These are phyloP conservation scores for Cairina moschata DNA, from an alignment of 2,113 vertebrate species.

Conservation along the genomic window DNA sequence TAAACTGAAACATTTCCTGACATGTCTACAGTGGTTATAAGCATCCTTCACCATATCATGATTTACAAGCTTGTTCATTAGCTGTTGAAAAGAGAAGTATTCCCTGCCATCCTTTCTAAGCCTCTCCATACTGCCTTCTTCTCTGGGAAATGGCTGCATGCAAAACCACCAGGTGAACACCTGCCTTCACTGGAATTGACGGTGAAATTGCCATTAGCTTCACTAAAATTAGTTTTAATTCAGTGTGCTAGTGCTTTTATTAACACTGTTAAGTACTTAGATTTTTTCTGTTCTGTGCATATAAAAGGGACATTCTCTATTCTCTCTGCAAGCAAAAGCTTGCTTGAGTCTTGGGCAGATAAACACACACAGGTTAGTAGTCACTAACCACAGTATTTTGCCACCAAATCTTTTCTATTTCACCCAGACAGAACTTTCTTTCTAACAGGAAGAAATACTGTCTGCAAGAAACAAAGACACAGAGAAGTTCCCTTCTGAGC, in stretches of 20 bases:
- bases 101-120: background rate
- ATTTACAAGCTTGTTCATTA: background rate
- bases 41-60: accelerated
- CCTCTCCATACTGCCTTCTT: background rate
- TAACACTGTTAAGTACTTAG: background rate
- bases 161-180: background rate
- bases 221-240: background rate
- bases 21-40: background rate
- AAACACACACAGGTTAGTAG: background rate
- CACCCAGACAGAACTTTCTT: background rate
- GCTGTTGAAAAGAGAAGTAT: background rate
- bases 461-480: background rate
- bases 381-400: background rate
- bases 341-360: accelerated
- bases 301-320: background rate
- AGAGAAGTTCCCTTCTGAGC: background rate
- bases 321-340: background rate
- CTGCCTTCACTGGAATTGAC: background rate
- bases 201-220: background rate
- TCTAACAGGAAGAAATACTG: background rate
- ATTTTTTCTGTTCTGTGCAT: background rate
- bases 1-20: background rate
- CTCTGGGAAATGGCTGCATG: background rate
- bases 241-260: background rate
- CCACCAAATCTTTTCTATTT: background rate